Percentiles rank a stretch among this genome's conserved stretches.
Conservation (phyloP, 2,113 vertebrate genomes). For the Cryptomyrus ogoouensis region DNA sequence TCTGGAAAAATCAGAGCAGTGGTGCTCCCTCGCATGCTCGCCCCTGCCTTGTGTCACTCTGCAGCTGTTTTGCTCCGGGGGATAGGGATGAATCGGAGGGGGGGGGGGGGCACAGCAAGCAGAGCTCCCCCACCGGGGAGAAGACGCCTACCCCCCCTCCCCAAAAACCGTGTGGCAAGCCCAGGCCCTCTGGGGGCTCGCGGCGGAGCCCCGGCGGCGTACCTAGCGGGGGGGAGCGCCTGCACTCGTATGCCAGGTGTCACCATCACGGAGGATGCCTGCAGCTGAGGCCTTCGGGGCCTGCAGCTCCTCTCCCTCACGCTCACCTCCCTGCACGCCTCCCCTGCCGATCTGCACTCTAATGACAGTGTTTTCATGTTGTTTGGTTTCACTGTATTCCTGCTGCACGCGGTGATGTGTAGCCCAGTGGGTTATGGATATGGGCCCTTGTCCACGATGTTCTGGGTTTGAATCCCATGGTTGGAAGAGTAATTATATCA, state of each 20-base stretch:
- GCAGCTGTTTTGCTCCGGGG: conserved; percentile 19
- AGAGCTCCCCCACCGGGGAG: background rate
- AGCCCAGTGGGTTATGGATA: background rate
- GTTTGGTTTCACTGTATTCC: background rate
- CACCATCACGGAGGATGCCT: background rate
- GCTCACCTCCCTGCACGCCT: background rate
- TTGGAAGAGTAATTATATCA: background rate
- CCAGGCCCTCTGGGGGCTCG: background rate
- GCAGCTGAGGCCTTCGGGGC: background rate
- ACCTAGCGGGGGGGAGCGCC: background rate
- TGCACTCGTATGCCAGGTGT: background rate
- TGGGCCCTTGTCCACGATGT: background rate
- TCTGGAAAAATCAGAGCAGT: background rate
- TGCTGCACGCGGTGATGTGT: background rate
- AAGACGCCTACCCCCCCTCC: background rate
- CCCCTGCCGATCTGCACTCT: background rate
- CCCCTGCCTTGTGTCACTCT: background rate
- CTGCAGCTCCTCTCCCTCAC: background rate
- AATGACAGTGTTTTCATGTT: background rate
- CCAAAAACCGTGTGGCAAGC: background rate
- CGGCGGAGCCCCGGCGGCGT: background rate
- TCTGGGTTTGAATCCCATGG: background rate
- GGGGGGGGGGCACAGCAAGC: background rate
- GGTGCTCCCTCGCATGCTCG: background rate
- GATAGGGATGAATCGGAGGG: background rate